Percentiles rank a stretch among this genome's conserved stretches.
phyloP scores from a whole-genome alignment of 2,113 vertebrate species.

The Oryzias melastigma region DNA sequence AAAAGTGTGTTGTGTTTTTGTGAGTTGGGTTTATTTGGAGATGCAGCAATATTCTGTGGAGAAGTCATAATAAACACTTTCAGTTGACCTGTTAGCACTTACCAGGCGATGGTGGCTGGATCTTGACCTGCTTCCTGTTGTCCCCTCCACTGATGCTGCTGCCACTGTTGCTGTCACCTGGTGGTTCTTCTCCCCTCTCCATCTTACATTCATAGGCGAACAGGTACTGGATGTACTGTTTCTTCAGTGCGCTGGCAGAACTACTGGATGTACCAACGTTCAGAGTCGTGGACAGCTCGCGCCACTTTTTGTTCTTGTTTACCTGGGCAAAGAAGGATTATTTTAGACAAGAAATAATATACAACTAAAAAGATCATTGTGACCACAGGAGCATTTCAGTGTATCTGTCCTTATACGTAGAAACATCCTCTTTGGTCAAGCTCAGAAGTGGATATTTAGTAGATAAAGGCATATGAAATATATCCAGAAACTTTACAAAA shows the following conservation, averaged over 20 bases:
- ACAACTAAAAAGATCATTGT: neutral
- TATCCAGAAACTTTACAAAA: too few species aligned
- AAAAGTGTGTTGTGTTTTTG: too few species aligned
- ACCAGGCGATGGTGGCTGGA: slow-evolving; percentile 97
- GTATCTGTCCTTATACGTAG: too few species aligned
- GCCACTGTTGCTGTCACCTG: slow-evolving; percentile 84
- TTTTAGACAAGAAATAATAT: neutral
- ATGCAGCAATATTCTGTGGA: neutral
- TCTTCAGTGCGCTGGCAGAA: slow-evolving; percentile 92
- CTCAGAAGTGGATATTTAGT: too few species aligned
- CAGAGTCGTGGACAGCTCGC: slow-evolving; percentile 87
- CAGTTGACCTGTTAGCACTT: slow-evolving; percentile 30
- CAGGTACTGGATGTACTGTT: slow-evolving; percentile 97
- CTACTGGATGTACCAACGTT: slow-evolving; percentile 93
- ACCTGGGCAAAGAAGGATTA: slow-evolving; percentile 72
- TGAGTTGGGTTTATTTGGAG: too few species aligned
- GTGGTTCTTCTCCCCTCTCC: slow-evolving; percentile 93
- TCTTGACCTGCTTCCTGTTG: slow-evolving; percentile 92
- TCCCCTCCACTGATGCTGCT: slow-evolving; percentile 79
- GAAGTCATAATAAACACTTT: slow-evolving; percentile 1
- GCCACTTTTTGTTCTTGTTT: slow-evolving; percentile 99
- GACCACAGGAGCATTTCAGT: neutral
- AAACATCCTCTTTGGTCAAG: too few species aligned
- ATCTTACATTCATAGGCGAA: slow-evolving; percentile 97
- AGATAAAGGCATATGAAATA: too few species aligned